phyloP scores from a whole-genome alignment of 1,140 invertebrate species.

The Aleiodes sp. region DNA sequence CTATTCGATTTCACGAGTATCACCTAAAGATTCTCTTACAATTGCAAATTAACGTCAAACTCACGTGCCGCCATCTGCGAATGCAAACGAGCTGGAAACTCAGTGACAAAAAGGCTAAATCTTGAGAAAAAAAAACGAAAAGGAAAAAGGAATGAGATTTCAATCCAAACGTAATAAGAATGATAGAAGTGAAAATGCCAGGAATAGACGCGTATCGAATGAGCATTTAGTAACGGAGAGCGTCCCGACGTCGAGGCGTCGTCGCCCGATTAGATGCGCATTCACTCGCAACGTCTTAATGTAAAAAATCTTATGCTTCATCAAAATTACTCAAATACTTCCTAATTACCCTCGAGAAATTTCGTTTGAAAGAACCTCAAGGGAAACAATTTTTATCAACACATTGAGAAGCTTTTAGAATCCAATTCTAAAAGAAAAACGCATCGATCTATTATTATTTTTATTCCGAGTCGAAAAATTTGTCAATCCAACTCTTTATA shows the following conservation, averaged over 20 bases:
- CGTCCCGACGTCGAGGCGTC: constrained; percentile 53
- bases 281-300: not conserved
- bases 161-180: not conserved
- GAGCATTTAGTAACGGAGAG: constrained; percentile 44
- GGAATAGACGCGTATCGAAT: constrained; percentile 57
- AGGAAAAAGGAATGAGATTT: not conserved
- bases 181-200: constrained; percentile 19
- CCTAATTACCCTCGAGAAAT: not conserved
- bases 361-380: not conserved
- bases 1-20: too few relatives aligned
- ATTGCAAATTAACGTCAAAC: too few relatives aligned
- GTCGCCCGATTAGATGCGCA: constrained; percentile 54
- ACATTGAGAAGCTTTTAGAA: too few relatives aligned
- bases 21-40: too few relatives aligned
- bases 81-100: too few relatives aligned
- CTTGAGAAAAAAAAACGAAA: not conserved
- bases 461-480: too few relatives aligned
- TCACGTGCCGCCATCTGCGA: too few relatives aligned
- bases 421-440: too few relatives aligned
- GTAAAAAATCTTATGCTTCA: constrained; percentile 15
- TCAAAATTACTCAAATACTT: not conserved
- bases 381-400: too few relatives aligned
- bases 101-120: not conserved
- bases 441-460: too few relatives aligned
- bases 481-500: too few relatives aligned